Evolutionary conservation across 2,113 vertebrate genomes (phyloP), one percentile per base, ranked within the genome.

Genomic region (Hipposideros armiger): DNA sequence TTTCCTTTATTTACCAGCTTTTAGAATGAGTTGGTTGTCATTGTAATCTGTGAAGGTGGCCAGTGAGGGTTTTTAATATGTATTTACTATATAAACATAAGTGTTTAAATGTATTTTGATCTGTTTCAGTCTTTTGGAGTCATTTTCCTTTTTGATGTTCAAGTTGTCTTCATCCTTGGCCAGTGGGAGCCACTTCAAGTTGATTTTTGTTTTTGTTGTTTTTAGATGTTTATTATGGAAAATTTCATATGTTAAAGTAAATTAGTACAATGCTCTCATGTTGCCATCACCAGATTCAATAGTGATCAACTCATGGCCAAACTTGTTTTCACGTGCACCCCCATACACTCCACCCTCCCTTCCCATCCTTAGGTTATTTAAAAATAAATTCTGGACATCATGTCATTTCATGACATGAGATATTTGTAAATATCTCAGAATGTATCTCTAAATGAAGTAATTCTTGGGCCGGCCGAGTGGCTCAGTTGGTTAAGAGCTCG

Each of bases 141-240:
- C 54, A 70, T 72, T 95, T 95, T 91, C 84, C 16, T 95, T 92
- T 72, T 81, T 76, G 58, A 32, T 89, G 24, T 42, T 74, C 32
- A 45, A 40, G 85, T 89, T 45, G 19, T 92, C 26, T 73, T 73
- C 66, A 52, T 85, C 84, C 72, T 87, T 90, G 69, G 54, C 62
- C 62, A 77, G 16, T 64, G 70, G 74, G 69, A 93, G 54, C 69
- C 45, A 78, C 67, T 87, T 87, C 15, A 54, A 47, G 9, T 77
- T 87, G 24, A 77, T 83, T 70, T 93, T 94, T 87, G 52, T 84
- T 94, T 22, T 74, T 72, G 30, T 42, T 92, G n/a, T 45, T 82
- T 93, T 94, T 91, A 88, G 83, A 56, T 56, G 87, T 94, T 91
- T 80, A 86, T 92, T 81, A 64, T 74, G 32, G 92, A 92, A 97